Base-by-base conservation (phyloP, 2,888 invertebrate genomes). In the Theodoxus fluviatilis region DNA sequence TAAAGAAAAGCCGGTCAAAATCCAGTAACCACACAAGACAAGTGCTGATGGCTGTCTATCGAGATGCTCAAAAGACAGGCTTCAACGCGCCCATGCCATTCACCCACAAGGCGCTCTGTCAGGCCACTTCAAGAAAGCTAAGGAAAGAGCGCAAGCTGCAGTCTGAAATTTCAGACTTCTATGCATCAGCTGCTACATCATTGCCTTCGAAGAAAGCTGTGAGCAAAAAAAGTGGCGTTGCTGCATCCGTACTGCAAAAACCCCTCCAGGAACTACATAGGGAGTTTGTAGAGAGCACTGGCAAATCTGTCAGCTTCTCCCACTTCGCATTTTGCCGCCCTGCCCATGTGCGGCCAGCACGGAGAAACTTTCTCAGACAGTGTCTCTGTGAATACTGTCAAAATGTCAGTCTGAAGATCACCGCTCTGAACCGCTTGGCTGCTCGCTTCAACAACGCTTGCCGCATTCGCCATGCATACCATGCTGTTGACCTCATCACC, bases 361-460 rank as follows among this genome's bases (percentile, higher is more conserved):
- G 1, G n/a, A 15, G 22, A 22, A 18, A 12, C 12, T 4, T 4
- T 9, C n/a, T 35, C 7, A 35, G 38, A 15, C 35, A 35, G 37
- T 61, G 61, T 22, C 37, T 61, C 18, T 61, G 61, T 22, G 61
- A 61, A n/a, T 61, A 61, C 61, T 61, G 61, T 38, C 9, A 7
- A 35, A 61, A 61, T n/a, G 37, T 37, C 4, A n/a, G 38, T 35
- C 22, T 38, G 37, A 61, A 61, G 2, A 7, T 61, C 4, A 33
- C n/a, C 4, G 37, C 7, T 33, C 9, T 61, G 4, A 61, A 61
- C n/a, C 18, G 9, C 7, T 6, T 35, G 7, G 61, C 61, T n/a
- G 61, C 61, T 18, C 35, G 35, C 18, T 4, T 33, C 18, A 61
- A 38, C 38, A 61, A 61, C 37, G 31, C 4, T 31, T 61, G 61